Conservation (phyloP, 2,113 vertebrate species). For the Dipodomys ordii region DNA sequence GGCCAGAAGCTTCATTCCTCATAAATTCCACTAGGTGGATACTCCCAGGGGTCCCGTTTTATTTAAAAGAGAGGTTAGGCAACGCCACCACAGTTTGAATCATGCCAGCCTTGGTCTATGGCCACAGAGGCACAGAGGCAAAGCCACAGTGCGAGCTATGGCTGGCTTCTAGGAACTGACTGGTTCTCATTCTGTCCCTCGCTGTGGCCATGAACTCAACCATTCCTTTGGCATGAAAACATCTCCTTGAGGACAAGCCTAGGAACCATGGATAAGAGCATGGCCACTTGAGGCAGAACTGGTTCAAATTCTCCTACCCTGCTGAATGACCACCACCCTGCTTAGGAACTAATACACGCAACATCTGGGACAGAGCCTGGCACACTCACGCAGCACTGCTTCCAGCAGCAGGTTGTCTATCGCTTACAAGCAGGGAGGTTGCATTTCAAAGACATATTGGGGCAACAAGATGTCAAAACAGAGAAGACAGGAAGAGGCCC, state of each 20-base stretch:
- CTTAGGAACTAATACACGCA: accelerated
- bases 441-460: background rate
- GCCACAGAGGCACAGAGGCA: background rate
- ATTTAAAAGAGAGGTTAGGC: background rate
- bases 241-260: background rate
- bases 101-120: background rate
- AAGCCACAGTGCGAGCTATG: background rate
- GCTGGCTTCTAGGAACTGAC: too few species aligned
- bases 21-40: background rate
- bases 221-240: background rate
- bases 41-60: background rate
- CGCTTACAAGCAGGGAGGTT: background rate
- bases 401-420: background rate
- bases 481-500: background rate
- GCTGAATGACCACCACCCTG: background rate
- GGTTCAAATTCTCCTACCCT: background rate
- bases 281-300: background rate
- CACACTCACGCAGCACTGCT: background rate
- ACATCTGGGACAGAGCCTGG: background rate
- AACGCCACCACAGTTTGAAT: background rate
- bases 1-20: background rate
- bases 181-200: background rate
- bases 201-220: background rate
- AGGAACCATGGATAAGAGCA: background rate
- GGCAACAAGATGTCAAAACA: background rate